Evolutionary conservation across 2,113 vertebrate species (phyloP).

Genomic region (Austrofundulus limnaeus): DNA sequence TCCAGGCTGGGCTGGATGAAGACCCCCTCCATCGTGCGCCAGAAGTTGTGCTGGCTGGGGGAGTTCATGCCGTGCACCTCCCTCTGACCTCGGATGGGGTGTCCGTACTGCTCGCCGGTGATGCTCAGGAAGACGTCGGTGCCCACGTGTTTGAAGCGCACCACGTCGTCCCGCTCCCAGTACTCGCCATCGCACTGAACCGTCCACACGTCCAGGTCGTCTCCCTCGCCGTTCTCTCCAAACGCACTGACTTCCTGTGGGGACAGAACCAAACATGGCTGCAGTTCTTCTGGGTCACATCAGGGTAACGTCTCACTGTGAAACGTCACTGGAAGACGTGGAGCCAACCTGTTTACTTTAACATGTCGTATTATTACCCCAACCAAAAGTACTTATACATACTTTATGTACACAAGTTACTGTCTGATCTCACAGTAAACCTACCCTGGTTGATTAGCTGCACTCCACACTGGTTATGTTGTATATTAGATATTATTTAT

Average conservation of each 20-base stretch:
- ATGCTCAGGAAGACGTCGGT: slow-evolving; percentile 91
- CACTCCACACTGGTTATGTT: too few species aligned
- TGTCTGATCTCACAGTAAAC: too few species aligned
- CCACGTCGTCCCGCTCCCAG: slow-evolving; percentile 88
- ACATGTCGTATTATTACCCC: too few species aligned
- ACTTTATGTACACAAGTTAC: too few species aligned
- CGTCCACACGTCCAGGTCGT: slow-evolving; percentile 91
- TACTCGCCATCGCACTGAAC: slow-evolving; percentile 87
- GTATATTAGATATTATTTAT: too few species aligned
- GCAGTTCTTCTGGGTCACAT: not conserved
- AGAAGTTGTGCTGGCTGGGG: slow-evolving; percentile 87
- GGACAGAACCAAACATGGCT: not conserved
- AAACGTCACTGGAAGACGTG: too few species aligned
- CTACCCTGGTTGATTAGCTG: too few species aligned
- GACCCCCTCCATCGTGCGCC: slow-evolving; percentile 95
- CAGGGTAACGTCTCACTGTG: too few species aligned
- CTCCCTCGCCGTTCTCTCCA: slow-evolving; percentile 93
- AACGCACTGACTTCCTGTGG: slow-evolving; percentile 96
- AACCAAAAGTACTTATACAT: too few species aligned
- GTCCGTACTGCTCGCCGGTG: slow-evolving; percentile 93
- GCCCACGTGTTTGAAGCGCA: slow-evolving; percentile 91
- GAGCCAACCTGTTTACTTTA: too few species aligned
- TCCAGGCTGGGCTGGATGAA: slow-evolving; percentile 89
- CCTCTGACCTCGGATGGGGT: slow-evolving; percentile 91
- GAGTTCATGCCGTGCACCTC: slow-evolving; percentile 91